Evolutionary conservation across 2,113 vertebrate species (phyloP).

Genomic region (Progne subis): DNA sequence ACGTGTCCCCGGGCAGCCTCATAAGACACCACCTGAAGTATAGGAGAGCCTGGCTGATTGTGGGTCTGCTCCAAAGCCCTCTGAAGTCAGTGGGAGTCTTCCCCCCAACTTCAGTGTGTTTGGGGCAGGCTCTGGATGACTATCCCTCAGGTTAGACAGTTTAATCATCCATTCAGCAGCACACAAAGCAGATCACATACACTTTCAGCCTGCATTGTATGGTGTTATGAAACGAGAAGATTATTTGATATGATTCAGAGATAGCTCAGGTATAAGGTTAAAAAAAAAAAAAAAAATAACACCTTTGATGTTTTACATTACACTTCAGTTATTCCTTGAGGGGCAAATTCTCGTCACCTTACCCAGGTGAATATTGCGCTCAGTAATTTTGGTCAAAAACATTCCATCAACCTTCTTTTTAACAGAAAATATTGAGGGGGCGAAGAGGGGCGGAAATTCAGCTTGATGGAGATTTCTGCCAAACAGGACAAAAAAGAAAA

Average conservation of each 20-base stretch:
- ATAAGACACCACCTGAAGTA: conserved; percentile 33
- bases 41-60: conserved; percentile 30
- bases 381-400: conserved; percentile 59
- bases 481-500: background rate
- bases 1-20: background rate
- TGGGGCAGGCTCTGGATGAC: conserved; percentile 53
- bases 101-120: conserved; percentile 46
- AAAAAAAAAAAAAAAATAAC: background rate
- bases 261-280: conserved; percentile 59
- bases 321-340: conserved; percentile 67
- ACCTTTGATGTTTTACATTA: conserved; percentile 64
- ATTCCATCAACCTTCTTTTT: conserved; percentile 2
- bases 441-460: background rate
- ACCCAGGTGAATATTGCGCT: conserved; percentile 34
- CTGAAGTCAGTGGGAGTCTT: conserved; percentile 64
- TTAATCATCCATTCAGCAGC: conserved; percentile 65
- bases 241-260: conserved; percentile 72
- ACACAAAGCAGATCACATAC: conserved; percentile 68
- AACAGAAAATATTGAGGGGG: background rate
- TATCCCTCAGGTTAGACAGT: conserved; percentile 56
- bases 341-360: conserved; percentile 62
- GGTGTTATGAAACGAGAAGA: conserved; percentile 62
- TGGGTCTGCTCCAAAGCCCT: conserved; percentile 50
- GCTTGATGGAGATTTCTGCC: background rate
- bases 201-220: conserved; percentile 64